A percentile compares a stretch with the other conserved stretches of the same genome.
Conservation (phyloP, 92 coral and sea anemone genomes). For the Desmophyllum pertusum region DNA sequence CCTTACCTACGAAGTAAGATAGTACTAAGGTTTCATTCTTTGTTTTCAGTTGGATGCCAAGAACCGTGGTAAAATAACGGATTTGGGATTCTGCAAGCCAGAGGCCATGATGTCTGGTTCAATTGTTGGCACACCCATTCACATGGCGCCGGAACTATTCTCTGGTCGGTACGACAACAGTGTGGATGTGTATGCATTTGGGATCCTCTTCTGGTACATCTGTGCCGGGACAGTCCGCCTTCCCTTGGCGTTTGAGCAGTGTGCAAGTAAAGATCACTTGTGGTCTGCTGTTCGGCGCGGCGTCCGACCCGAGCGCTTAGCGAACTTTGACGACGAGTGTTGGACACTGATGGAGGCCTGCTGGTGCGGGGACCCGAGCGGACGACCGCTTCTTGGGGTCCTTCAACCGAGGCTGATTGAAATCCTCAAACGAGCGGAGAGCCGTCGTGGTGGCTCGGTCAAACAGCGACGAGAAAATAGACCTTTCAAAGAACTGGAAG, state of each 20-base stretch:
- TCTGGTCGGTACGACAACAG: conserved; percentile 99
- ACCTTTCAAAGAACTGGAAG: conserved; percentile 37
- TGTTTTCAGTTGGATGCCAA: conserved; percentile 76
- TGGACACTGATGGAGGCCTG: conserved; percentile 97
- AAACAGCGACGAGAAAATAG: conserved; percentile 61
- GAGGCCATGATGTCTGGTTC: conserved; percentile 99
- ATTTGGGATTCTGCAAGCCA: conserved; percentile 97
- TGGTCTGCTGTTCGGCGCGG: conserved; percentile 98
- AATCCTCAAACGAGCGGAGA: conserved; percentile 72
- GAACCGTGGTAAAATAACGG: conserved; percentile 95
- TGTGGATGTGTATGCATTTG: conserved; percentile 98
- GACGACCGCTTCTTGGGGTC: conserved; percentile 91
- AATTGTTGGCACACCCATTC: conserved; percentile 98
- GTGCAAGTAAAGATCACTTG: conserved; percentile 97
- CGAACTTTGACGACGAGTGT: conserved; percentile 94
- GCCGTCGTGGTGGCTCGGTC: conserved; percentile 54
- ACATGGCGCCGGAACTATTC: conserved; percentile 99
- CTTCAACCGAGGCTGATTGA: conserved; percentile 76
- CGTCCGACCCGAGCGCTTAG: conserved; percentile 92
- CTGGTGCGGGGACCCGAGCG: conserved; percentile 90
- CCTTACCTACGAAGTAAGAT: no score
- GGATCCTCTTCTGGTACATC: conserved; percentile 97
- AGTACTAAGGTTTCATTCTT: background rate
- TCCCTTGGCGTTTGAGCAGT: conserved; percentile 96
- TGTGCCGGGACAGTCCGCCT: conserved; percentile 97